Conservation (phyloP, 1,140 invertebrate genomes). For the Portunus trituberculatus region DNA sequence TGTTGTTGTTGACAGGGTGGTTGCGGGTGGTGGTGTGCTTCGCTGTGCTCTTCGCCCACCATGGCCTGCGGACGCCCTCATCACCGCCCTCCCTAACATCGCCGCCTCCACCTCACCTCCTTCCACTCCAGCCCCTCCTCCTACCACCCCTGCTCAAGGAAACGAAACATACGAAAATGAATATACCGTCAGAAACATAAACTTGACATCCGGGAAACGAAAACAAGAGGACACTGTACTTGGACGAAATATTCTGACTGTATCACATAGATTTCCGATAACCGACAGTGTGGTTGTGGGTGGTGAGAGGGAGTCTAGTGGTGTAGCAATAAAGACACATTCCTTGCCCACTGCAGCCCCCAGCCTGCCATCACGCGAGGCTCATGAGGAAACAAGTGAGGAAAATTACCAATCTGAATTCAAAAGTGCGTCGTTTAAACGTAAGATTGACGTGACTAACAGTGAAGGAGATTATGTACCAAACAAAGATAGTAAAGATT, state of each 20-base stretch:
- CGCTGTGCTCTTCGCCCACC: conserved; percentile 17
- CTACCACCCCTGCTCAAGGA: not conserved
- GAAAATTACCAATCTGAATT: not conserved
- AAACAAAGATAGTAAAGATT: no score
- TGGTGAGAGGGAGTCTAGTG: not conserved
- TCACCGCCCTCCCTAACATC: conserved; percentile 43
- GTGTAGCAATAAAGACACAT: not conserved
- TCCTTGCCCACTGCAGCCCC: not conserved
- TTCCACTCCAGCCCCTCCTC: not conserved
- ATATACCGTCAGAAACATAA: not conserved
- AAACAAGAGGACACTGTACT: not conserved
- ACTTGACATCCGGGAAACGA: not conserved
- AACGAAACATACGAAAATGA: not conserved
- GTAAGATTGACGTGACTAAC: not conserved
- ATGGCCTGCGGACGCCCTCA: conserved; percentile 47
- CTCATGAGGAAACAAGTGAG: no score
- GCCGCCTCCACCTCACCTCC: not conserved
- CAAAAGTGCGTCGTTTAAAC: not conserved
- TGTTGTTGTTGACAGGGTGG: not conserved
- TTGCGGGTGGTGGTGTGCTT: conserved; percentile 37
- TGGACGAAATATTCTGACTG: not conserved
- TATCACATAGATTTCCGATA: no score
- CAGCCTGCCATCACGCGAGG: not conserved
- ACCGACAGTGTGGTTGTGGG: not conserved
- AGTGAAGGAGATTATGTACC: no score